Evolutionary conservation across 2,888 invertebrate genomes (phyloP), one percentile per base, ranked within the genome.

Genomic region (Chrysomela aeneicollis): DNA sequence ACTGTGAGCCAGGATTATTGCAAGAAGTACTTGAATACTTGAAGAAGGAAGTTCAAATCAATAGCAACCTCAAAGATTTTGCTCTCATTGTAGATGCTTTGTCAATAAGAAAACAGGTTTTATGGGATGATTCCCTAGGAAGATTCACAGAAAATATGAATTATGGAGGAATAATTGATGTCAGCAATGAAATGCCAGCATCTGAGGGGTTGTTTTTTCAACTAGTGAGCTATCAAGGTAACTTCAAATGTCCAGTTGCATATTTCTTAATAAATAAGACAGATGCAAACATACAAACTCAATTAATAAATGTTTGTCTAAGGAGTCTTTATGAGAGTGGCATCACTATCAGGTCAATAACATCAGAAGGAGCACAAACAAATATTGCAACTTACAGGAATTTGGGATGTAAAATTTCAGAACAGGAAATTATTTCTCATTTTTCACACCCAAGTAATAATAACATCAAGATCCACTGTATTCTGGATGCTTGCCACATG

Each of bases 1-100:
- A 74, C 32, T 74, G 73, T 57, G n/a, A 69, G 17, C 67, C 71
- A 59, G 71, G 71, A 9, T 59, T 71, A 61, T 65, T 71, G 51
- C 22, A 35, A 55, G 65, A 65, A 65, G 64, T 67, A 12, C 67
- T 70, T 15, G 63, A 68, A 46, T 72, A 66, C 69, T 66, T 71
- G 8, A 68, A 69, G 68, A 58, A 59, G 53, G 62, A 68, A 61
- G 59, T 62, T 17, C 19, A 15, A 21, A 18, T 64, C 42, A 58
- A 66, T 52, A 32, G 35, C 9, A 51, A 55, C 55, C 51, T 71
- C 21, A 68, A 64, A 71, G 62, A 71, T 37, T 72, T 71, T 59
- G 67, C 68, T 42, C 21, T 59, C 5, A 51, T 59, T 17, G n/a
- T 59, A 42, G 59, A 59, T 59, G 59, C 42, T 35, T 35, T 60